These are phyloP conservation scores for Nycticorax nycticorax DNA, from an alignment of 2,113 vertebrate species.

Conservation along the genomic window DNA sequence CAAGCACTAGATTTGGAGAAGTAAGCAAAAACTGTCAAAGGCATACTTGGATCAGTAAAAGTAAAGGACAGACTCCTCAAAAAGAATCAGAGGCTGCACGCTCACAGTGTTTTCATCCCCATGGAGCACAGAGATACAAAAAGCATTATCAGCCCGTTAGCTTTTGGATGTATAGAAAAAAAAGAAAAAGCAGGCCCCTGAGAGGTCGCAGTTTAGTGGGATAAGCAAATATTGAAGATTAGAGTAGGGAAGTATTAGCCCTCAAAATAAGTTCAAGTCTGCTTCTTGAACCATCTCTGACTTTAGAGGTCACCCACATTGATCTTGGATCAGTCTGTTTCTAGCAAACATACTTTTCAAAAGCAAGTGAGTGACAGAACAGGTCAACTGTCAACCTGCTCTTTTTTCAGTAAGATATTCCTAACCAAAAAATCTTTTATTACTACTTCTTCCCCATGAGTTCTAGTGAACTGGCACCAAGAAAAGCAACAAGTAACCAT, in stretches of 20 bases:
- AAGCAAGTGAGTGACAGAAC: neutral
- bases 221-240: neutral
- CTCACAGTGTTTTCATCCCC: neutral
- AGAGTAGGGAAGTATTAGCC: neutral
- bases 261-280: neutral
- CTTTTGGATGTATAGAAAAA: neutral
- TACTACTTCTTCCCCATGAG: neutral
- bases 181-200: neutral
- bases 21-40: neutral
- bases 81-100: neutral
- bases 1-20: neutral
- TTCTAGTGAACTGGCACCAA: neutral
- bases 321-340: neutral
- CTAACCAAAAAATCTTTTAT: neutral
- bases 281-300: neutral
- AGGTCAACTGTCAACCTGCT: neutral
- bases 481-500: neutral
- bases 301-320: neutral
- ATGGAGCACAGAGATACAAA: neutral
- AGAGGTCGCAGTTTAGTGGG: neutral
- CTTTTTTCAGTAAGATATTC: neutral
- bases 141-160: neutral
- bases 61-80: neutral
- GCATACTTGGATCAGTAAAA: neutral
- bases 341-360: neutral